A percentile compares a stretch with the other conserved stretches of the same genome.
phyloP scores from a whole-genome alignment of 2,888 invertebrate genomes.

The Osmoderma eremita region DNA sequence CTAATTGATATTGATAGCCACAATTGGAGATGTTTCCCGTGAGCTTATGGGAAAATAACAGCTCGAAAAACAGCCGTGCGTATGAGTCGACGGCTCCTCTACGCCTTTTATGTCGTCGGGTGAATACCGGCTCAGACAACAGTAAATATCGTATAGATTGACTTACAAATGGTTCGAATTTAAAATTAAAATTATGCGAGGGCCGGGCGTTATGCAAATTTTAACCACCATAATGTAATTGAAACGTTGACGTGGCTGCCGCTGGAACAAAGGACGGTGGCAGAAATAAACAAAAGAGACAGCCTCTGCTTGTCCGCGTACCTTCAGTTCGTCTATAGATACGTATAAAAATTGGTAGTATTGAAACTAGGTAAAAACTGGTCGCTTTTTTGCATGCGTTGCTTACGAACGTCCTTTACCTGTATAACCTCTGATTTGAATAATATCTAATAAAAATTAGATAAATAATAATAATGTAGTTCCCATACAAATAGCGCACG shows the following conservation, averaged over 20 bases:
- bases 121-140: background rate
- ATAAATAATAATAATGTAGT: background rate
- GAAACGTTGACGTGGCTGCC: background rate
- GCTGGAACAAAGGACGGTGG: constrained; percentile 2
- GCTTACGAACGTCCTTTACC: background rate
- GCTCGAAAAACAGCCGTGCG: no score
- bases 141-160: constrained; percentile 14
- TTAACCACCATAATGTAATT: constrained; percentile 2
- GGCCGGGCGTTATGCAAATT: constrained; percentile 5
- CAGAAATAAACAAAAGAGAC: background rate
- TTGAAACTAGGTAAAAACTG: no score
- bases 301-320: no score
- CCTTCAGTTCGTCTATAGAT: no score
- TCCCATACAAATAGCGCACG: no score
- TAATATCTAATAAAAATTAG: background rate
- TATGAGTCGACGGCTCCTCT: no score
- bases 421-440: background rate
- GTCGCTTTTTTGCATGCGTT: no score
- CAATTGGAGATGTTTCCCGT: background rate
- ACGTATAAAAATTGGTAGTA: no score
- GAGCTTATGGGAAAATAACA: background rate
- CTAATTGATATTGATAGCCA: constrained; percentile 6
- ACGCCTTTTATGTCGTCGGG: no score
- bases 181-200: constrained; percentile 9
- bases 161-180: constrained; percentile 5